phyloP scores from a whole-genome alignment of 2,888 invertebrate genomes.

The Anticlea derivata region DNA sequence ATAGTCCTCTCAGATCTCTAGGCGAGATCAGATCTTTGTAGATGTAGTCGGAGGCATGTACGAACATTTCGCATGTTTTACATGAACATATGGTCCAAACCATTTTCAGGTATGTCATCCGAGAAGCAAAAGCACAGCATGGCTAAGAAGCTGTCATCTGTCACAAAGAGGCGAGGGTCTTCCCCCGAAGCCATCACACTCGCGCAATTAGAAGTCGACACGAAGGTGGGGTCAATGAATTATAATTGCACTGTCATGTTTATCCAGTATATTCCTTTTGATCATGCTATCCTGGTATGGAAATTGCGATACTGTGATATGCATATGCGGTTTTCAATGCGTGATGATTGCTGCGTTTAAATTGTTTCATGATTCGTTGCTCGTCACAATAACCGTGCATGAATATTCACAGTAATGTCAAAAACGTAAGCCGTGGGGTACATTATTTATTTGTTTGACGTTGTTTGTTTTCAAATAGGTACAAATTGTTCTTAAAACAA shows the following conservation, averaged over 20 bases:
- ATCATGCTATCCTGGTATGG: slow-evolving; percentile 39
- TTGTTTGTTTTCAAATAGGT: too few relatives aligned
- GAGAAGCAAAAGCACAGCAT: slow-evolving; percentile 53
- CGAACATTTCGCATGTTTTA: too few relatives aligned
- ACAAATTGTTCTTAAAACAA: too few relatives aligned
- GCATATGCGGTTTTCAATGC: slow-evolving; percentile 32
- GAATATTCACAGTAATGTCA: too few relatives aligned
- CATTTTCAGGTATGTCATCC: slow-evolving; percentile 49
- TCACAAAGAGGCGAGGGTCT: slow-evolving; percentile 46
- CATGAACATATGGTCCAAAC: too few relatives aligned
- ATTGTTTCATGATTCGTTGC: slow-evolving; percentile 14
- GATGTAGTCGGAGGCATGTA: too few relatives aligned
- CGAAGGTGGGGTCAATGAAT: slow-evolving; percentile 48
- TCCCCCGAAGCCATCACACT: slow-evolving; percentile 56
- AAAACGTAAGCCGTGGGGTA: too few relatives aligned
- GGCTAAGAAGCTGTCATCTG: slow-evolving; percentile 53
- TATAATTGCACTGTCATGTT: slow-evolving; percentile 34
- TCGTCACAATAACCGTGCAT: slow-evolving; percentile 1
- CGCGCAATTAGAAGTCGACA: slow-evolving; percentile 43
- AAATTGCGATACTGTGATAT: slow-evolving; percentile 16
- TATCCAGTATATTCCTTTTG: slow-evolving; percentile 30
- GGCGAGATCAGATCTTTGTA: too few relatives aligned
- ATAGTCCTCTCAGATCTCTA: too few relatives aligned
- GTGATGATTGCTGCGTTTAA: slow-evolving; percentile 32
- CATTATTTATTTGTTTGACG: too few relatives aligned